Percentiles rank a stretch among this genome's conserved stretches.
Conservation (phyloP, 2,888 invertebrate genomes). For the Tenodera sinensis region DNA sequence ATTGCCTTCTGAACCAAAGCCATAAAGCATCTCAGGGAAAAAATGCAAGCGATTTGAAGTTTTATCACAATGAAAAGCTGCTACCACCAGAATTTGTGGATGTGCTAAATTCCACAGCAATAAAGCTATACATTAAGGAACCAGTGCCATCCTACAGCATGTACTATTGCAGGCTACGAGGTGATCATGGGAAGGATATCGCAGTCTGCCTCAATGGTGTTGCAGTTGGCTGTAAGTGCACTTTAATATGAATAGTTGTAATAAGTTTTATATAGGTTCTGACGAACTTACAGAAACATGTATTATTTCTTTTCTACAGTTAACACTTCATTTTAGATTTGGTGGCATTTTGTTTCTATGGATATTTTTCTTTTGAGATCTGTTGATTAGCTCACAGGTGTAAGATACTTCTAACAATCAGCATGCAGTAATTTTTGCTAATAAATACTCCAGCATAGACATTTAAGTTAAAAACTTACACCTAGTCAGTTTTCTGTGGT, state of each 20-base stretch:
- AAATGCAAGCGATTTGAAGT: constrained; percentile 52
- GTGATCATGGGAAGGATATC: constrained; percentile 42
- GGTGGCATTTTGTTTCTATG: no score
- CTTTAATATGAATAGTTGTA: no score
- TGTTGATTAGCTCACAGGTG: not conserved
- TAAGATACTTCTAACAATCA: not conserved
- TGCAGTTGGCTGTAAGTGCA: constrained; percentile 54
- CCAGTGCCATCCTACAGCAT: constrained; percentile 52
- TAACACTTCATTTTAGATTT: no score
- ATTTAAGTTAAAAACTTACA: no score
- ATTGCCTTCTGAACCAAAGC: constrained; percentile 56
- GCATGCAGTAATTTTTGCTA: no score
- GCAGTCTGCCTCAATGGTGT: constrained; percentile 55
- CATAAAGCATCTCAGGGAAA: constrained; percentile 47
- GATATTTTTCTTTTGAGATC: no score
- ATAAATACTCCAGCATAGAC: no score
- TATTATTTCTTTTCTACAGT: no score
- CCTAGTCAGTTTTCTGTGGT: no score
- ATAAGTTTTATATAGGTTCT: no score
- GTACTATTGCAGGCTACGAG: constrained; percentile 54
- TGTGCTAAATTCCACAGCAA: constrained; percentile 60
- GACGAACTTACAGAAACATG: no score
- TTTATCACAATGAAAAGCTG: constrained; percentile 44
- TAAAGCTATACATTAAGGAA: constrained; percentile 53
- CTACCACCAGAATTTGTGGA: constrained; percentile 48